Evolutionary conservation across 2,113 vertebrate genomes (phyloP), one percentile per base, ranked within the genome.

Genomic region (Psilopsiagon aymara): DNA sequence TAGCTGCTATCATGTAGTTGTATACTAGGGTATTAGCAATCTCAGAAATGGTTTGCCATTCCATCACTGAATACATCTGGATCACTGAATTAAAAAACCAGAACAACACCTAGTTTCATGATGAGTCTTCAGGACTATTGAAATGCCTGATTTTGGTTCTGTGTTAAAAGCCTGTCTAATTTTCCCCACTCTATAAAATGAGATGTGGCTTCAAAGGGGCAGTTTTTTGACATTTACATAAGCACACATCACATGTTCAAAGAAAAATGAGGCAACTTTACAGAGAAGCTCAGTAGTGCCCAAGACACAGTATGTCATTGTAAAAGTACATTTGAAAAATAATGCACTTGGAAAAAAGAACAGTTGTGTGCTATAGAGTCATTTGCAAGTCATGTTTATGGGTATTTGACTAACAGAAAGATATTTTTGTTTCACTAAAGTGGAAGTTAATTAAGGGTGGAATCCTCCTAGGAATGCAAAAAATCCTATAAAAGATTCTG

Each of bases 1-100:
- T 96, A 97, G 91, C 86, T 93, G 77, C 82, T 97, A 88, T 84
- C 75, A 31, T 67, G 78, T 80, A 97, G 93, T 95, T 97, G 94
- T 92, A 39, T 96, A 71, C 94, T 90, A 87, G 59, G 80, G 57
- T 87, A 90, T 93, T 93, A 97, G 39, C 17, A 27, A 85, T 92
- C 59, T 97, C 89, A 96, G 84, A 96, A 95, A 95, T 84, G 35
- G 28, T 74, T 94, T 85, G 37, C 21, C 93, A 6, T 82, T 88
- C 55, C 46, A 75, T 43, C 87, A 87, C 33, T 88, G 28, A 93
- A 94, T 85, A 51, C n/a, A 93, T 90, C n/a, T 90, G 47, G 47
- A 91, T 86, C 44, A 94, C 4, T 89, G 39, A 94, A 89, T 87
- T 78, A 4, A 78, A 80, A 86, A 57, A 86, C 39, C 39, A 25